Percentiles rank a stretch among this genome's conserved stretches.
These are phyloP conservation scores for Acromyrmex heyeri DNA, from an alignment of 1,140 invertebrate species.

Conservation along the genomic window DNA sequence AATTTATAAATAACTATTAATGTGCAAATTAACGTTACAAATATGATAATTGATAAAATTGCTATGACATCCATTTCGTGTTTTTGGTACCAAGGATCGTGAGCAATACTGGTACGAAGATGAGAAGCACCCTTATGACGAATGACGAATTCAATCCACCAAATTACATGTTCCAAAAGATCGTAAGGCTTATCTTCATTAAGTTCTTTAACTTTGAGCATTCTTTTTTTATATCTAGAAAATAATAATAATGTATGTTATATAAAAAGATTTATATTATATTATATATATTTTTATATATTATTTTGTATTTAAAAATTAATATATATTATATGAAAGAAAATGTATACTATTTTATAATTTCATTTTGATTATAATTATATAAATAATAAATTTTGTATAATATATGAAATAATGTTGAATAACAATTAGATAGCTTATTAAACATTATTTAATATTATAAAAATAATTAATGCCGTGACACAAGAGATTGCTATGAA, in stretches of 20 bases:
- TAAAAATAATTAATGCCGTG: not conserved
- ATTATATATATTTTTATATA: too few species aligned
- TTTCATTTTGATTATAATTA: not conserved
- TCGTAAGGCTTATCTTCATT: slow-evolving; percentile 84
- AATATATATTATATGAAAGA: not conserved
- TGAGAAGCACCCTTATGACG: slow-evolving; percentile 86
- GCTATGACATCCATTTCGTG: slow-evolving; percentile 78
- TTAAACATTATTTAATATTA: too few species aligned
- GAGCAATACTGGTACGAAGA: slow-evolving; percentile 80
- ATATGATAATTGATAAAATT: slow-evolving; percentile 56
- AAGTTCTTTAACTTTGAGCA: slow-evolving; percentile 71
- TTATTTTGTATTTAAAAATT: slow-evolving; percentile 46
- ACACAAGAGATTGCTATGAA: not conserved
- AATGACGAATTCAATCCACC: slow-evolving; percentile 88
- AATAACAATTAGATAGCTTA: not conserved
- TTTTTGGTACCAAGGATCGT: slow-evolving; percentile 82
- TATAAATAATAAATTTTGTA: slow-evolving; percentile 1
- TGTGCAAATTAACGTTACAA: slow-evolving; percentile 19
- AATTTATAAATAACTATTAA: slow-evolving; percentile 43
- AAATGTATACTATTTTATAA: slow-evolving; percentile 14
- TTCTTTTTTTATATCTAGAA: slow-evolving; percentile 81
- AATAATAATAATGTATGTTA: not conserved
- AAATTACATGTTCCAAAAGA: slow-evolving; percentile 84
- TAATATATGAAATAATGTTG: not conserved
- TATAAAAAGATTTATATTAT: too few species aligned